A percentile compares a stretch with the other conserved stretches of the same genome.
Evolutionary conservation across 2,113 vertebrate species (phyloP).

Genomic region (Aleadryas rufinucha): DNA sequence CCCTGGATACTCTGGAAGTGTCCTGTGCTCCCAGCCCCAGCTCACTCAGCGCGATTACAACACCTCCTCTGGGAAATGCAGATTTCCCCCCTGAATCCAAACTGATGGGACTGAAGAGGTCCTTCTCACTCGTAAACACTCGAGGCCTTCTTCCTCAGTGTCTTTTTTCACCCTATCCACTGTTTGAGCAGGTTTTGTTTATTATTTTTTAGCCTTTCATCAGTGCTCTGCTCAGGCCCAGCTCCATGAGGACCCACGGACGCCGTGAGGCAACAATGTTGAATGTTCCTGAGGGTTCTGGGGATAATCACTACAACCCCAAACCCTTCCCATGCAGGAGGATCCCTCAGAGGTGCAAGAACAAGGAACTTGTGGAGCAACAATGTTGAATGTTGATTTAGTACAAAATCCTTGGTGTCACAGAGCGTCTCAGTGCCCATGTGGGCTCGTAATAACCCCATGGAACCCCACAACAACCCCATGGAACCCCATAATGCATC

Average conservation of each 20-base stretch:
- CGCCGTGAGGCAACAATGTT: too few relatives aligned
- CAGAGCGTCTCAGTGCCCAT: not conserved
- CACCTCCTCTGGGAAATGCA: not conserved
- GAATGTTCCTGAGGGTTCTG: not conserved
- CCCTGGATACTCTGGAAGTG: not conserved
- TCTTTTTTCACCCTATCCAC: not conserved
- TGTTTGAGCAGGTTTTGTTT: not conserved
- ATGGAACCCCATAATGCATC: not conserved
- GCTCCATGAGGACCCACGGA: not conserved
- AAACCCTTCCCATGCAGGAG: not conserved
- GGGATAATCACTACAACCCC: not conserved
- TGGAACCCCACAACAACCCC: not conserved
- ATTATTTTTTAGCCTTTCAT: not conserved
- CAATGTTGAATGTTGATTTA: not conserved
- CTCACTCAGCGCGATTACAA: accelerated
- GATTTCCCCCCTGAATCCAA: not conserved
- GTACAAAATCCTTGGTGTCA: not conserved
- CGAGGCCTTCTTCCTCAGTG: not conserved
- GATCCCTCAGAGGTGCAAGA: not conserved
- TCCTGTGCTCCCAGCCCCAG: not conserved
- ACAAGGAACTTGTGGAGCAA: not conserved
- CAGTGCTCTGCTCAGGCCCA: not conserved
- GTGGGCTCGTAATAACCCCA: not conserved
- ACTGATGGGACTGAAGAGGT: not conserved
- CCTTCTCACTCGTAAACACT: not conserved